These are phyloP conservation scores for Pseudolaguvia tuberculata DNA, from an alignment of 2,113 vertebrate species.

Conservation along the genomic window DNA sequence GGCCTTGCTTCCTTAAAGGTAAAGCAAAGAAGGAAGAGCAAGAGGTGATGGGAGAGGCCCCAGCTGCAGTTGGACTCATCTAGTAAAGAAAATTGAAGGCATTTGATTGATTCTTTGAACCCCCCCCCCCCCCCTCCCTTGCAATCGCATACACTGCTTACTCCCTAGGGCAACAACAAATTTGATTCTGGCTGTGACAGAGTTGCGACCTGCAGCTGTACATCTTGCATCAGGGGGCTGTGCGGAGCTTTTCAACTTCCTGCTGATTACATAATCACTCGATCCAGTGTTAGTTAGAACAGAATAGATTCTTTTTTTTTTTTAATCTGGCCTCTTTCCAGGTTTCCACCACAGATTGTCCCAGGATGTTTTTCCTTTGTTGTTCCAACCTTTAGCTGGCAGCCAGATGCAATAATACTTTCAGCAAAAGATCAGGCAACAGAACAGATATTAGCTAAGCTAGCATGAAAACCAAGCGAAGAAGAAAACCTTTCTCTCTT, in stretches of 20 bases:
- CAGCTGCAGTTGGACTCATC: slow-evolving; percentile 31
- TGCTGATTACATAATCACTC: neutral
- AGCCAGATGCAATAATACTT: too few species aligned
- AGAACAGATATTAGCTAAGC: neutral
- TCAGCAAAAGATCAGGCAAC: neutral
- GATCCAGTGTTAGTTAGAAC: neutral
- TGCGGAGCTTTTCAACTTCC: neutral
- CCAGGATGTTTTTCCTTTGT: neutral
- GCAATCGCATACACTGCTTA: slow-evolving; percentile 14
- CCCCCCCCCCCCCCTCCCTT: neutral
- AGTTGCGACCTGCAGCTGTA: too few species aligned
- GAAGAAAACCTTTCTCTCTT: neutral
- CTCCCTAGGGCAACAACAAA: neutral
- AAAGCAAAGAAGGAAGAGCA: neutral
- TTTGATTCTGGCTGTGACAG: too few species aligned
- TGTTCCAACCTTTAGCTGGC: neutral
- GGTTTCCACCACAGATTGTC: neutral
- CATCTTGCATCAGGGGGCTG: neutral
- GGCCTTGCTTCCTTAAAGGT: slow-evolving; percentile 23
- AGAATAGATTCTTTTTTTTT: neutral
- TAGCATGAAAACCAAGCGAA: neutral
- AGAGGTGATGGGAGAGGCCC: neutral
- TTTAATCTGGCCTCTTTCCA: neutral
- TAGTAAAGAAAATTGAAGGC: neutral
- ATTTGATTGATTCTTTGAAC: slow-evolving; percentile 30